Base-by-base conservation (phyloP, 2,797 vertebrate species). In the Euphonia xanthogaster region DNA sequence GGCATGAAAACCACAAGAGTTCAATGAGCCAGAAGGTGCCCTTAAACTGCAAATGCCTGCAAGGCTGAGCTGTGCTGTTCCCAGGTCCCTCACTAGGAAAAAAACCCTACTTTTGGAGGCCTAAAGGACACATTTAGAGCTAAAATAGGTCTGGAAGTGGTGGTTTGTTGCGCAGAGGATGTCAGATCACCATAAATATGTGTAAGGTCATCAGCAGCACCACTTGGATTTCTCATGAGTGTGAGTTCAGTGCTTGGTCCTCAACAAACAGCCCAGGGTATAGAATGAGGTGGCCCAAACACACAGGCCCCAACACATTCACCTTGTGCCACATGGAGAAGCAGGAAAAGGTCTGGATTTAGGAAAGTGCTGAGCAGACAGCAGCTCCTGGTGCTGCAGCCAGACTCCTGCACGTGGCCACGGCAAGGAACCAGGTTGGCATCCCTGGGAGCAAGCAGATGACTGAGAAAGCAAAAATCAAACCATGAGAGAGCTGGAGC, bases 401-500 rank as follows among this genome's bases (percentile, higher is more conserved):
- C 77, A 73, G 53, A 0, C 31, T 25, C 55, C 24, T 6, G 44
- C 4, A 15, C 4, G 0, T 22, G 30, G 68, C 57, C 54, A 35
- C 3, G 0, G 72, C 45, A 3, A 79, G 45, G 17, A 57, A 57
- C 27, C 63, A 55, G 79, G 7, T 0, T 66, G 91, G 85, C 55
- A 91, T 33, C 25, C 0, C 79, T 24, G 3, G 2, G 23, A 65
- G 33, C 82, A 47, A 28, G n/a, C 89, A 37, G 65, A 72, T 35
- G 58, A 30, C 55, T 71, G 20, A 60, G 54, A 37, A 51, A 94
- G 76, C 12, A 6, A 88, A 93, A 93, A 92, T 44, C 65, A 80
- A 62, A 86, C 79, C 73, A 13, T 28, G 74, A n/a, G 60, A 68
- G 28, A 42, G 67, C 58, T 72, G 65, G 33, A 85, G 78, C 80